Evolutionary conservation across 2,888 invertebrate genomes (phyloP), one percentile per base, ranked within the genome.

Genomic region (Erynnis tages): DNA sequence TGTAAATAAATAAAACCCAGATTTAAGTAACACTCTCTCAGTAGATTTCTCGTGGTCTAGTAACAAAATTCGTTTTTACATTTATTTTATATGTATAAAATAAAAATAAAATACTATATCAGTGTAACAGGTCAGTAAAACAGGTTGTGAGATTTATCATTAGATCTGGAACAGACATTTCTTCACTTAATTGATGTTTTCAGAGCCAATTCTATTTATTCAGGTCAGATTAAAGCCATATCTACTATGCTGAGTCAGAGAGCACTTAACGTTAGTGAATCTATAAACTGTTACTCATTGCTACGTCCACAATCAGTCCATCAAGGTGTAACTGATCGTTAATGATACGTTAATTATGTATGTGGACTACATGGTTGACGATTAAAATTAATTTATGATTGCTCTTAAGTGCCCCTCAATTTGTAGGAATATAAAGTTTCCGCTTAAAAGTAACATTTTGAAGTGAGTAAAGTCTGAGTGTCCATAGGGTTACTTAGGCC

Each of bases 211-310:
- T 30, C 30, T 11, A 30, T 30, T 30, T 43, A 30, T 43, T 14
- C 27, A 16, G 43, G 43, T 43, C 43, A 43, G 19, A 43, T 46
- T 43, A 29, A 23, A 32, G 37, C 37, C 14, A 37, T 40, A 35
- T 2, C n/a, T n/a, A n/a, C n/a, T n/a, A n/a, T 27, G 43, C 35
- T 47, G 49, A 53, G 41, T 53, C 53, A 53, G 37, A 47, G 44
- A 45, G 47, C 53, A 55, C 55, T 55, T 53, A 54, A 50, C 50
- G 46, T 50, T 56, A 56, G 50, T 56, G 40, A 46, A 35, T 46
- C 16, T 11, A 19, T 34, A 43, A 53, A 52, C 32, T 44, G 43
- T 38, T 53, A 52, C 13, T 43, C 29, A 17, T 14, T 17, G 17
- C 29, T 11, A 6, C 8, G 7, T 17, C 16, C 27, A 29, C 19